Percentiles rank a stretch among this genome's conserved stretches.
phyloP scores from a whole-genome alignment of 2,113 vertebrate genomes.

The Vanacampus margaritifer region DNA sequence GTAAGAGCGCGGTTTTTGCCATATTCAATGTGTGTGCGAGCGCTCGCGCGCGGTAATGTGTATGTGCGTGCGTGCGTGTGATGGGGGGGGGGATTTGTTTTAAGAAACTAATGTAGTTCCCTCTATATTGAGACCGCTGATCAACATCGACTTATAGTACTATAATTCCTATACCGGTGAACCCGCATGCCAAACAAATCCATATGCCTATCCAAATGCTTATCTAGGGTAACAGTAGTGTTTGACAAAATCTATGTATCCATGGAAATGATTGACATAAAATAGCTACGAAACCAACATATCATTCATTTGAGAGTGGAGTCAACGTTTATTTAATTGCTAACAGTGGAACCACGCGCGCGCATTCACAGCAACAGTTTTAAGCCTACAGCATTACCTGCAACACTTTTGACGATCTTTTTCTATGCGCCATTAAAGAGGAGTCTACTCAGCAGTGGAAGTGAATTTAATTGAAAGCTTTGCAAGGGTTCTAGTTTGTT shows the following conservation, averaged over 20 bases:
- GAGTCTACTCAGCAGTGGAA: too few relatives aligned
- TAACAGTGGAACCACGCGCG: neutral
- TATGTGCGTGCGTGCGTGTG: neutral
- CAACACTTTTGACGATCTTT: neutral
- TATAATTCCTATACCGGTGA: neutral
- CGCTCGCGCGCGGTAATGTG: neutral
- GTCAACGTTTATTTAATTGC: neutral
- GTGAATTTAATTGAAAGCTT: too few relatives aligned
- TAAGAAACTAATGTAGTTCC: neutral
- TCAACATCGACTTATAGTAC: neutral
- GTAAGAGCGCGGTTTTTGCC: constrained; percentile 36
- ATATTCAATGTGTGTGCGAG: neutral
- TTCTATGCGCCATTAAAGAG: neutral
- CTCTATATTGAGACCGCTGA: neutral
- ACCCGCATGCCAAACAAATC: too few relatives aligned
- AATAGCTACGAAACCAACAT: neutral
- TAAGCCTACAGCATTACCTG: neutral
- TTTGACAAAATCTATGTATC: neutral
- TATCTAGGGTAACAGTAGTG: too few relatives aligned
- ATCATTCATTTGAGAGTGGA: neutral
- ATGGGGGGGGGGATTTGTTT: neutral
- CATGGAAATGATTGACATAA: neutral
- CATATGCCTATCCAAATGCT: too few relatives aligned
- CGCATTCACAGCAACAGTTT: neutral
- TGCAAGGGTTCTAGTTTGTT: neutral